Evolutionary conservation across 2,797 vertebrate genomes (phyloP), one percentile per base, ranked within the genome.

Genomic region (Chelonia mydas): DNA sequence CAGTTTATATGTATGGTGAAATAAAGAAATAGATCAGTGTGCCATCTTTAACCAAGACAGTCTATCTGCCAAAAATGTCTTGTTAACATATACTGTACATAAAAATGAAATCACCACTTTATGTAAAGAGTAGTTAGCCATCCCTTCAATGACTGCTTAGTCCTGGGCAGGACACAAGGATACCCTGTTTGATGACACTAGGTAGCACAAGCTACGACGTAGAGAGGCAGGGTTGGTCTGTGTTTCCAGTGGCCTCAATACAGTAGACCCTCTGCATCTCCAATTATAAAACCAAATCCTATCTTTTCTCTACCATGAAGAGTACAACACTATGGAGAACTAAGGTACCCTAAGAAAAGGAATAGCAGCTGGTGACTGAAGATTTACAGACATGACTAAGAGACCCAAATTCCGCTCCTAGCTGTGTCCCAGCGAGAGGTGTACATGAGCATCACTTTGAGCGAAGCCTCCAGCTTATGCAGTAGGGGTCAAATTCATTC

Each of bases 401-500:
- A 27, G 27, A 45, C 10, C 8, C 27, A 31, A 47, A 88, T 88
- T 7, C 15, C 8, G 9, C 9, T 7, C 31, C 11, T 25, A 7
- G 23, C 25, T 47, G 15, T 47, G 45, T 37, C 79, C 16, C 54
- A 50, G 65, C 53, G 45, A 25, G 23, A 11, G 45, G 57, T 89
- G 27, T 89, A 55, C 85, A 49, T 47, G 41, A 53, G 21, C 13
- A 6, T 5, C 23, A 1, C 76, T 93, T 86, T 13, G 27, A 90
- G 72, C 74, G 28, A 87, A 78, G 3, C 55, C 37, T 68, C 74
- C 25, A 94, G 11, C 1, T 47, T 54, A 45, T 5, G 59, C n/a
- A 65, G 19, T 0, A 0, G 54, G 6, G 2, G 68, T 37, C 0
- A 0, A 23, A 33, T 83, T 76, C 1, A 12, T 82, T 86, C 77